A percentile compares a stretch with the other conserved stretches of the same genome.
Conservation (phyloP, 2,113 vertebrate species). For the Ancistrus triradiatus region DNA sequence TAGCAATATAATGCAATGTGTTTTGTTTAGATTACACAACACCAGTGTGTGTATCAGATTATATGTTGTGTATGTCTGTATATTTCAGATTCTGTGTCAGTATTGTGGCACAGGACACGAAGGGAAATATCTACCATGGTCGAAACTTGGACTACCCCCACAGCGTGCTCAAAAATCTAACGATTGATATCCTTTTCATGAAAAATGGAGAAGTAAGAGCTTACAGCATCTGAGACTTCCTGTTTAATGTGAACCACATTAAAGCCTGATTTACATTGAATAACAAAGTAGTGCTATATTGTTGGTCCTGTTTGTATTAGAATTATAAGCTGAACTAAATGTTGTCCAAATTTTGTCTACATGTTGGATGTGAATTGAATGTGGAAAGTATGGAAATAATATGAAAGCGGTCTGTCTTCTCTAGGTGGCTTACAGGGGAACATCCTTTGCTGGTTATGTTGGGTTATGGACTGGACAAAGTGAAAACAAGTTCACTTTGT, state of each 20-base stretch:
- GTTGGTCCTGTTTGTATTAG: background rate
- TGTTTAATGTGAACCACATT: background rate
- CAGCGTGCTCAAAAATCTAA: constrained; percentile 75
- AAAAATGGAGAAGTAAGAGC: constrained; percentile 75
- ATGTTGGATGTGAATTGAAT: too few species aligned
- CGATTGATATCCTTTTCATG: constrained; percentile 75
- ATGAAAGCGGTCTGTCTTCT: background rate
- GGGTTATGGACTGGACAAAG: constrained; percentile 94
- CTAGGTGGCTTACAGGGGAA: constrained; percentile 81
- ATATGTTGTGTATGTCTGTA: too few species aligned
- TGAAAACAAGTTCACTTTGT: constrained; percentile 82
- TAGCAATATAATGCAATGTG: too few species aligned
- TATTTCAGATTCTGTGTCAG: constrained; percentile 86
- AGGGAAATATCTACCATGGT: constrained; percentile 83
- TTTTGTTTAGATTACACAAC: too few species aligned
- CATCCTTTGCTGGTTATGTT: constrained; percentile 86
- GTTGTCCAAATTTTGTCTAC: background rate
- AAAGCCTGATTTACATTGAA: too few species aligned
- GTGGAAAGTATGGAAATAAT: too few species aligned
- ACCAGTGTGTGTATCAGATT: too few species aligned
- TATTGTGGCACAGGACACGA: constrained; percentile 81
- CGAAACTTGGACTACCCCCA: constrained; percentile 86
- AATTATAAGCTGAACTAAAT: background rate
- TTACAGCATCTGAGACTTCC: background rate
- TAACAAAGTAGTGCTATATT: too few species aligned